Evolutionary conservation across 1,140 invertebrate genomes (phyloP).

Genomic region (Zaprionus ornatus): DNA sequence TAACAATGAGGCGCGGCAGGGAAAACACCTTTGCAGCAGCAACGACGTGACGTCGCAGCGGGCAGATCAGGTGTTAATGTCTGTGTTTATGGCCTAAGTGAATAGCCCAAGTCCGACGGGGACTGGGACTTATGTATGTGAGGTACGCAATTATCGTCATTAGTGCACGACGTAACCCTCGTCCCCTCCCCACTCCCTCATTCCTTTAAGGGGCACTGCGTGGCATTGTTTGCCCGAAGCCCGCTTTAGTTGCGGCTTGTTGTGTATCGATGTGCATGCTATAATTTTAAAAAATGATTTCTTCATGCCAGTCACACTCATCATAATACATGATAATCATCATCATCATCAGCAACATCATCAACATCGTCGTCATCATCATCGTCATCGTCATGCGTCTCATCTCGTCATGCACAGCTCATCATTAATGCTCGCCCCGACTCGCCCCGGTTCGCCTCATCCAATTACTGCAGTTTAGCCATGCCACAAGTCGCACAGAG

Average conservation of each 20-base stretch:
- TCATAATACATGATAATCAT: constrained; percentile 40
- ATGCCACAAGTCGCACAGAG: constrained; percentile 67
- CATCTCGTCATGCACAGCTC: constrained; percentile 31
- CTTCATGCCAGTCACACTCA: constrained; percentile 73
- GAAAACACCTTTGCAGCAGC: constrained; percentile 67
- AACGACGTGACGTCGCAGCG: neutral
- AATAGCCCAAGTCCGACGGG: constrained; percentile 23
- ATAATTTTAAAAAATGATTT: constrained; percentile 79
- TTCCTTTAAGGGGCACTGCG: neutral
- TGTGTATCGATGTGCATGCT: constrained; percentile 79
- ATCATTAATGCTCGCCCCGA: constrained; percentile 19
- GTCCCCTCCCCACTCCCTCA: neutral
- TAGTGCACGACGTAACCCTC: constrained; percentile 44
- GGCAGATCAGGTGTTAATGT: constrained; percentile 78
- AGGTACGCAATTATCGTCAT: constrained; percentile 76
- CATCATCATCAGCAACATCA: constrained; percentile 42
- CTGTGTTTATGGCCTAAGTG: constrained; percentile 74
- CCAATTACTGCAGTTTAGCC: constrained; percentile 81
- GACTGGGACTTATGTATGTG: constrained; percentile 52
- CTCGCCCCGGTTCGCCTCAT: constrained; percentile 62
- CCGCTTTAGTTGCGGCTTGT: constrained; percentile 82
- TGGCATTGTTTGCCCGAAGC: constrained; percentile 49
- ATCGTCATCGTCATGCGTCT: constrained; percentile 27
- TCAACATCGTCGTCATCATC: constrained; percentile 39
- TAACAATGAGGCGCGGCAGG: constrained; percentile 66